Percentiles rank a stretch among this genome's conserved stretches.
Conservation (phyloP, 2,113 vertebrate genomes). For the Phoxinus phoxinus region DNA sequence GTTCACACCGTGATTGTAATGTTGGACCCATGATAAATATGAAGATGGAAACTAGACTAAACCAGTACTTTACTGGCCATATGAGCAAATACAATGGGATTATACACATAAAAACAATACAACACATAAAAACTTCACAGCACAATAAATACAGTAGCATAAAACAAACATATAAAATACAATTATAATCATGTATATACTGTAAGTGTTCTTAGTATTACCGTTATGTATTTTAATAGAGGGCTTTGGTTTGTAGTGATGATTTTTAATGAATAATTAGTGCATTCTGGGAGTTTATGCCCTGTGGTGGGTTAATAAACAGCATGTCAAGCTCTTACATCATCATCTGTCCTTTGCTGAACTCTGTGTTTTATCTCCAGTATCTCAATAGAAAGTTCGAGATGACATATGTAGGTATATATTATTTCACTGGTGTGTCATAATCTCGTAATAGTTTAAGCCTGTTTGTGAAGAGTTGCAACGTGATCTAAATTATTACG, state of each 20-base stretch:
- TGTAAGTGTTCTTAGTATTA: neutral
- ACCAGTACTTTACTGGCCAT: neutral
- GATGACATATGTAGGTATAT: neutral
- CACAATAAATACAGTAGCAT: neutral
- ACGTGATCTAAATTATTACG: neutral
- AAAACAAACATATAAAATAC: neutral
- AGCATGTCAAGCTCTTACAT: neutral
- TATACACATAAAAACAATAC: neutral
- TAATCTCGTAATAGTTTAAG: neutral
- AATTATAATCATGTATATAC: neutral
- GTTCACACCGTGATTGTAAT: neutral
- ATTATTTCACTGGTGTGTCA: neutral
- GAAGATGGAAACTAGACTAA: too few relatives aligned
- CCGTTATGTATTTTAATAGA: neutral
- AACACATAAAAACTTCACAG: neutral
- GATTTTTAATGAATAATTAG: neutral
- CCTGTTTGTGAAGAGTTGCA: neutral
- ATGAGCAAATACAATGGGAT: neutral
- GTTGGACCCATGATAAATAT: neutral
- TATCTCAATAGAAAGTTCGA: neutral
- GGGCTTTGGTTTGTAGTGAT: neutral
- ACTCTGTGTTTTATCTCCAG: neutral
- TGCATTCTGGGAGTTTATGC: neutral
- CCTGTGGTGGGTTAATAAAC: slow-evolving; percentile 15
- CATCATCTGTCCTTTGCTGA: neutral